Evolutionary conservation across 2,888 invertebrate species (phyloP).

Genomic region (Apodemia mormo): DNA sequence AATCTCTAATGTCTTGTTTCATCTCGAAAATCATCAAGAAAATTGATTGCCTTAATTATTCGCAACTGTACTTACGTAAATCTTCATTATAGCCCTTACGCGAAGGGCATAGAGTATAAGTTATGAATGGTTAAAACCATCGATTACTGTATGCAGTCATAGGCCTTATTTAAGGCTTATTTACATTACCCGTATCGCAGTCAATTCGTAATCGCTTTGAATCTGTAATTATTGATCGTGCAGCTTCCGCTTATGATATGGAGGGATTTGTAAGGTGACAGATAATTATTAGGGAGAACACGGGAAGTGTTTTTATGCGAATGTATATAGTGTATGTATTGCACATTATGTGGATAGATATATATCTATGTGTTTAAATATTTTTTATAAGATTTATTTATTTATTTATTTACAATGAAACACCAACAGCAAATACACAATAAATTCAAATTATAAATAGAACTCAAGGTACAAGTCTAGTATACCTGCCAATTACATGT

Average conservation of each 20-base stretch:
- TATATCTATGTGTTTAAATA: too few relatives aligned
- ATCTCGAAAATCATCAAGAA: constrained; percentile 24
- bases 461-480: too few relatives aligned
- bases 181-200: constrained; percentile 24
- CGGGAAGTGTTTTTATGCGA: not conserved
- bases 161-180: constrained; percentile 26
- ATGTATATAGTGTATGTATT: not conserved
- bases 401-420: too few relatives aligned
- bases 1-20: constrained; percentile 27
- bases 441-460: too few relatives aligned
- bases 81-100: not conserved
- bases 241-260: constrained; percentile 21
- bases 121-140: not conserved
- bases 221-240: constrained; percentile 23
- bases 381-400: too few relatives aligned
- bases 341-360: too few relatives aligned
- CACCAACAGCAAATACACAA: too few relatives aligned
- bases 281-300: not conserved
- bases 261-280: not conserved
- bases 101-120: not conserved
- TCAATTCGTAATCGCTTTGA: constrained; percentile 25
- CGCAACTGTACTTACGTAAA: constrained; percentile 20
- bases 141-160: constrained; percentile 16
- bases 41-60: constrained; percentile 25
- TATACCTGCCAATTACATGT: too few relatives aligned